Evolutionary conservation across 2,888 invertebrate species (phyloP).

Genomic region (Galeopsomyia nigrocyanea): DNA sequence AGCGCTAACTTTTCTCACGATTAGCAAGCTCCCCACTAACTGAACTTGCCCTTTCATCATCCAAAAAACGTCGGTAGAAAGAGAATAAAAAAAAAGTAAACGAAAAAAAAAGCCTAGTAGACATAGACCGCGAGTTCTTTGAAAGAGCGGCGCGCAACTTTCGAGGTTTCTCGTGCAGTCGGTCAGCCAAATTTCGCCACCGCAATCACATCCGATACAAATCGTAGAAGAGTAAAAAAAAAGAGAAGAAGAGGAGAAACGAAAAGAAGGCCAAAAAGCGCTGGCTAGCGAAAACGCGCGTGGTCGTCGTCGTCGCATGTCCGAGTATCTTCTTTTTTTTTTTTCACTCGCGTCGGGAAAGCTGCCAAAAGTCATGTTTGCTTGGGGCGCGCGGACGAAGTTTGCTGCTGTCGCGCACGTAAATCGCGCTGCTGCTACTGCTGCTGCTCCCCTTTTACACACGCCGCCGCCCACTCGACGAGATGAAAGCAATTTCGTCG

Average conservation of each 20-base stretch:
- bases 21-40: no score
- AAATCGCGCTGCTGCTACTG: conserved; percentile 11
- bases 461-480: conserved; percentile 21
- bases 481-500: conserved; percentile 44
- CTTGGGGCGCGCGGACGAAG: background rate
- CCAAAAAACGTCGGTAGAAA: no score
- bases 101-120: no score
- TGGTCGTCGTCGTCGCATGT: background rate
- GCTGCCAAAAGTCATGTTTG: conserved; percentile 35
- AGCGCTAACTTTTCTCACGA: no score
- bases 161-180: no score
- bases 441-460: background rate
- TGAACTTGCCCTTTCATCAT: no score
- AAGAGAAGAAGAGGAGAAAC: background rate
- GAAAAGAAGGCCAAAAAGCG: conserved; percentile 2
- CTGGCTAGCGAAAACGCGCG: background rate
- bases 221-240: conserved; percentile 15
- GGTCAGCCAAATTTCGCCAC: conserved; percentile 5
- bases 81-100: no score
- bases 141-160: no score
- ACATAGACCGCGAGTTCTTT: background rate
- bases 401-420: conserved; percentile 15
- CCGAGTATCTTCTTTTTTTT: background rate
- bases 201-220: conserved; percentile 28
- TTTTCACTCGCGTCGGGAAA: conserved; percentile 30